Evolutionary conservation across 2,113 vertebrate genomes (phyloP), one percentile per base, ranked within the genome.

Genomic region (Neodon shergylaensis): DNA sequence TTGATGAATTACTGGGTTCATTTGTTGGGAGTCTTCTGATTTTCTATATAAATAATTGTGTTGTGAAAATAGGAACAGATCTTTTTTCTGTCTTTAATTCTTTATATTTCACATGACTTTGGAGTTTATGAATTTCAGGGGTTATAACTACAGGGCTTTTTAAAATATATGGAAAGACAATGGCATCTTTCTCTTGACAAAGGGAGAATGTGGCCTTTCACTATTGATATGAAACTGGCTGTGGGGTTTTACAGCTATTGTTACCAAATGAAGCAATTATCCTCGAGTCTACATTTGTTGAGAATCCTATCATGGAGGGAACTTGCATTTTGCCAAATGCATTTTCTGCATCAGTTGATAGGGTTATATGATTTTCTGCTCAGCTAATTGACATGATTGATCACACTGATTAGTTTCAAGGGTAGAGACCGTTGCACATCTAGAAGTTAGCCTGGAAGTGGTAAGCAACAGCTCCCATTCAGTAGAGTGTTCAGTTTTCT

Each of bases 271-370:
- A 94, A 61, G 13, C 47, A 83, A 63, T 52, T 79, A 19, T 44
- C 19, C 76, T 58, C 13, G 0, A 39, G 26, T 12, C 42, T 21
- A 84, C 33, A 74, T n/a, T 95, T 91, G 2, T 28, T 74, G 12
- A 88, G n/a, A 81, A 33, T 61, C 72, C 72, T 87, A 65, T 65
- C 74, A 70, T 52, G 36, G 82, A 84, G 26, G 9, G 10, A 68
- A 63, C 49, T 91, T 74, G 31, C 36, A 84, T 74, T 94, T 88
- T 79, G 76, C 61, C 73, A 83, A 78, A 61, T 61, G 1, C 5
- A 9, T 91, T 94, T 89, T 92, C 79, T 92, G n/a, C 14, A 92
- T 44, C 44, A 49, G 44, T 47, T 73, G 22, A 76, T 81, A 74
- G 1, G 8, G 73, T 90, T 92, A 90, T 61, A 78, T 73, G 52